Conservation (phyloP, 2,113 vertebrate species). For the Phalacrocorax carbo region DNA sequence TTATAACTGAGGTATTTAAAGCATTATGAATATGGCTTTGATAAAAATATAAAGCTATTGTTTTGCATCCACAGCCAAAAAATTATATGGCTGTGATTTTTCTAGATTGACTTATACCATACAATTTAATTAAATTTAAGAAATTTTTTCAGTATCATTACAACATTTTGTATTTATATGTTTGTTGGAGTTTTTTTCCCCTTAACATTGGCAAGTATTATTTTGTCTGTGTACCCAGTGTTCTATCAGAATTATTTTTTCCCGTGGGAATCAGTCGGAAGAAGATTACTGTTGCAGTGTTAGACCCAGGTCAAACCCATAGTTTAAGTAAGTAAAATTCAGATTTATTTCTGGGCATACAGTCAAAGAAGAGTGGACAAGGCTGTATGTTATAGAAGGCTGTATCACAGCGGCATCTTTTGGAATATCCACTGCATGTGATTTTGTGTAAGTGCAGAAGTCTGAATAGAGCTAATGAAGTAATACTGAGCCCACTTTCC, state of each 20-base stretch:
- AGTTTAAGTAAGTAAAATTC: background rate
- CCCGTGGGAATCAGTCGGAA: background rate
- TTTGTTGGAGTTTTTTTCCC: background rate
- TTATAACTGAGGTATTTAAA: background rate
- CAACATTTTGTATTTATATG: background rate
- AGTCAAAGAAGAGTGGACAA: background rate
- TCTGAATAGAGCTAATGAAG: background rate
- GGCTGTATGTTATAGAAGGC: background rate
- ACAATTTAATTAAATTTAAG: background rate
- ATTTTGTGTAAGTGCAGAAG: background rate
- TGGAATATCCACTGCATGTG: background rate
- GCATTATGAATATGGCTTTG: background rate
- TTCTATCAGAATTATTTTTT: background rate
- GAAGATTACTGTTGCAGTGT: background rate
- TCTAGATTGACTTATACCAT: background rate
- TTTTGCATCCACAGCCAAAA: background rate
- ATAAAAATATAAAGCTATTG: background rate
- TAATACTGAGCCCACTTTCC: background rate
- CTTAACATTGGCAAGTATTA: background rate
- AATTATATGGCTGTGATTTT: background rate
- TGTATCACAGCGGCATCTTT: background rate
- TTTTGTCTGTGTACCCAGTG: background rate
- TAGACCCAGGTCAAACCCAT: background rate
- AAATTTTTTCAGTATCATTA: background rate
- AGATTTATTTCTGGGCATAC: background rate